Evolutionary conservation across 2,113 vertebrate species (phyloP), one percentile per base, ranked within the genome.

Genomic region (Podarcis muralis): DNA sequence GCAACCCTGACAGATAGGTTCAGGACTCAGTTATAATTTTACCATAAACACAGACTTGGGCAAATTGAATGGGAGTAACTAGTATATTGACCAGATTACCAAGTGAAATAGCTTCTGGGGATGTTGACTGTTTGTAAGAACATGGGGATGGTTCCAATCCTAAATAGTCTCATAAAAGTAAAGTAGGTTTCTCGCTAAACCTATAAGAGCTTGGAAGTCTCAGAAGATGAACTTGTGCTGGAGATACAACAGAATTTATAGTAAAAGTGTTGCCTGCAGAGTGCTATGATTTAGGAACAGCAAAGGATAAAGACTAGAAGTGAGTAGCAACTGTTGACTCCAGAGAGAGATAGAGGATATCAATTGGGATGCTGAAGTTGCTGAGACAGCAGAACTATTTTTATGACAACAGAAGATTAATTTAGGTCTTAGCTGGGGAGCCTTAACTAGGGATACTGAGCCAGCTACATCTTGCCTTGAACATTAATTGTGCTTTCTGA

Each of bases 221-320:
- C 57, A 65, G 57, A 35, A 81, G 57, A 35, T 37, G 57, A 25
- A 11, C 57, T 22, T 65, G 20, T 25, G 80, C 59, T 59, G 7
- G 53, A n/a, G 53, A 32, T n/a, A 72, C 74, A 81, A 35, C 35
- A 62, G 84, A 27, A 62, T 86, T 86, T 86, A 65, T 86, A 57
- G 9, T 53, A 85, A 76, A 32, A 85, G 32, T 62, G 27, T 32
- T 76, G 76, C 53, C 57, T 62, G 53, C 77, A 30, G 4, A 74
- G n/a, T 76, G 72, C 5, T 37, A 7, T 77, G 57, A 65, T 86
- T 86, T 77, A 77, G 74, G 57, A 65, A 77, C 57, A 77, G 53
- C 7, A 76, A 62, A 59, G 7, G n/a, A 59, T 75, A 85, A 85
- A 59, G 83, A 11, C 48, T 53, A 11, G 74, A 3, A 23, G 23